Conservation (phyloP, 2,888 invertebrate genomes). For the Sialis fuliginosa region DNA sequence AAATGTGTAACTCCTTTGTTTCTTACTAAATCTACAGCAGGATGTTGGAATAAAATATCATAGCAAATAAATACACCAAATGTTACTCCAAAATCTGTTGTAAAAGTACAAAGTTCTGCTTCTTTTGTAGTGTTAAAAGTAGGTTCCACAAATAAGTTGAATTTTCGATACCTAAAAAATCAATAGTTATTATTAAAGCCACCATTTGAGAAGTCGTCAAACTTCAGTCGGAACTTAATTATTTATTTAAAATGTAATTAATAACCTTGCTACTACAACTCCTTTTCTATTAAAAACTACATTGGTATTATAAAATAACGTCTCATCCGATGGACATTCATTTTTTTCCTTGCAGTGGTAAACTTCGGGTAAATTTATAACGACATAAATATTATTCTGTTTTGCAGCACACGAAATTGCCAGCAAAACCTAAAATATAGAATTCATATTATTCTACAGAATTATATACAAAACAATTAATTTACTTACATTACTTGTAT, state of each 20-base stretch:
- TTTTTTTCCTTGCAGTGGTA: not conserved
- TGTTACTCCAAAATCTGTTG: conserved; percentile 31
- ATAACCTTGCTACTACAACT: conserved; percentile 29
- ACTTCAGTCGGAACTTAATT: not conserved
- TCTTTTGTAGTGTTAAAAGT: conserved; percentile 18
- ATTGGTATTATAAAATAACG: conserved; percentile 28
- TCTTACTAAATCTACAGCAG: conserved; percentile 24
- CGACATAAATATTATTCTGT: not conserved
- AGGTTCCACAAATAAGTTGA: conserved; percentile 27
- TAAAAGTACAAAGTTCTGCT: conserved; percentile 23
- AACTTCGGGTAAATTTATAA: not conserved
- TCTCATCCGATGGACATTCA: not conserved
- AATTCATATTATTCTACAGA: not conserved
- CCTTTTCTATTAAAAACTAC: conserved; percentile 33
- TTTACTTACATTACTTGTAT: too few relatives aligned
- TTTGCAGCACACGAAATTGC: not conserved
- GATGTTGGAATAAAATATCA: conserved; percentile 31
- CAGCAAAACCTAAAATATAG: not conserved
- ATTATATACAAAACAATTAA: too few relatives aligned
- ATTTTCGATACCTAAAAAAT: conserved; percentile 26
- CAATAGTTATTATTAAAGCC: not conserved
- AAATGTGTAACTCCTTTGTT: conserved; percentile 25
- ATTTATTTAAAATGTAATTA: not conserved
- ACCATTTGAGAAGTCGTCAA: not conserved
- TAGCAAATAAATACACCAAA: conserved; percentile 37